Base-by-base conservation (phyloP, 2,888 invertebrate species). In the Tetragonula carbonaria region DNA sequence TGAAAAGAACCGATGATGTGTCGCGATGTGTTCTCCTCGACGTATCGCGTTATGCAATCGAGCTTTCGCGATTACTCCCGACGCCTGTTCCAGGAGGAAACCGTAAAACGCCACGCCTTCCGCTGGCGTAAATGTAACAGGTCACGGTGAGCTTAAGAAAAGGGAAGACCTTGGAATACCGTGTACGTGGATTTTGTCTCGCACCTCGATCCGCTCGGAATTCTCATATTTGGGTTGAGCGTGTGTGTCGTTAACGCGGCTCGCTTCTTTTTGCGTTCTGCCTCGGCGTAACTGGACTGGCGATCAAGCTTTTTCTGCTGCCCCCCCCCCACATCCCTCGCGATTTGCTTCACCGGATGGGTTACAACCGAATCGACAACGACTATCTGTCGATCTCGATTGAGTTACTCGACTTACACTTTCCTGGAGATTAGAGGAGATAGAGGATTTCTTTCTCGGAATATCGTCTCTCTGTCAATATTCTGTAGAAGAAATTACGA, bases 21-120 rank as follows among this genome's bases (percentile, higher is more conserved):
- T 14, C n/a, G 28, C 38, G 51, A 63, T 51, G 23, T 68, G 53
- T 55, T 53, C 66, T n/a, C 13, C 62, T 6, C 16, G 28, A 4
- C 33, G 38, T 75, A 74, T 78, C 62, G 67, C 50, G 72, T 87
- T 86, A 84, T 45, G 86, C 80, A 86, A 87, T 77, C 70, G 78
- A 77, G 80, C 70, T 82, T 86, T 78, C 33, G 78, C 73, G 81
- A 71, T 77, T 23, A 62, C 51, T 53, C 59, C n/a, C 53, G 14
- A 23, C 71, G 82, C 80, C 4, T 23, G 16, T 23, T 62, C 84
- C 84, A 68, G 62, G 81, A 85, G 77, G 88, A 89, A 89, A 87
- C 88, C 89, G 79, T 88, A 88, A 87, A 89, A 87, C 74, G 85
- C 78, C 84, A 78, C 86, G 82, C 84, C 84, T 84, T 81, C 78